Evolutionary conservation across 2,888 invertebrate species (phyloP).

Genomic region (Polyploca ridens): DNA sequence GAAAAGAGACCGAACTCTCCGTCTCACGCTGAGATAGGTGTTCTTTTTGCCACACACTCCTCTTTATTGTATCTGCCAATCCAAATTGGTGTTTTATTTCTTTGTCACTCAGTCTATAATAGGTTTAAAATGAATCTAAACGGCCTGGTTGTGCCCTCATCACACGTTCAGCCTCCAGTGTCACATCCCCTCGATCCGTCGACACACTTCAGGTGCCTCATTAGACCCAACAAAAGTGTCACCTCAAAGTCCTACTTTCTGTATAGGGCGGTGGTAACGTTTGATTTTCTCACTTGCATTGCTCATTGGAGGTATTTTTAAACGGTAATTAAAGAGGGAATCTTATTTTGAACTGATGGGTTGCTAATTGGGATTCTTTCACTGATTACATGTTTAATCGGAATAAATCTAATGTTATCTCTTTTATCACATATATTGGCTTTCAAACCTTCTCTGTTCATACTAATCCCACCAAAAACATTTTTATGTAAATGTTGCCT

Average conservation of each 20-base stretch:
- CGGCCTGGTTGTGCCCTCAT: neutral
- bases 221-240: conserved; percentile 64
- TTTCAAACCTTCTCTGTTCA: too few species aligned
- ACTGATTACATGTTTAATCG: too few species aligned
- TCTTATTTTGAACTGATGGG: neutral
- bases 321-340: conserved; percentile 16
- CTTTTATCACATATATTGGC: too few species aligned
- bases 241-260: conserved; percentile 55
- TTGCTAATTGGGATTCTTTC: too few species aligned
- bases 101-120: too few species aligned
- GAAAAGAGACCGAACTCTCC: too few species aligned
- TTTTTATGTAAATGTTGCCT: too few species aligned
- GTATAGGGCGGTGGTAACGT: conserved; percentile 36
- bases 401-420: neutral
- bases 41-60: too few species aligned
- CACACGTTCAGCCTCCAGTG: neutral
- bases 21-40: too few species aligned
- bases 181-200: conserved; percentile 8
- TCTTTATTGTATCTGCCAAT: too few species aligned
- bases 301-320: conserved; percentile 25
- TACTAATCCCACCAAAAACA: too few species aligned
- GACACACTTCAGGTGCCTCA: conserved; percentile 61
- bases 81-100: too few species aligned
- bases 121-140: neutral
- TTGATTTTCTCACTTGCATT: conserved; percentile 38